Base-by-base conservation (phyloP, 2,797 vertebrate species). In the Neosilurus hyrtlii region DNA sequence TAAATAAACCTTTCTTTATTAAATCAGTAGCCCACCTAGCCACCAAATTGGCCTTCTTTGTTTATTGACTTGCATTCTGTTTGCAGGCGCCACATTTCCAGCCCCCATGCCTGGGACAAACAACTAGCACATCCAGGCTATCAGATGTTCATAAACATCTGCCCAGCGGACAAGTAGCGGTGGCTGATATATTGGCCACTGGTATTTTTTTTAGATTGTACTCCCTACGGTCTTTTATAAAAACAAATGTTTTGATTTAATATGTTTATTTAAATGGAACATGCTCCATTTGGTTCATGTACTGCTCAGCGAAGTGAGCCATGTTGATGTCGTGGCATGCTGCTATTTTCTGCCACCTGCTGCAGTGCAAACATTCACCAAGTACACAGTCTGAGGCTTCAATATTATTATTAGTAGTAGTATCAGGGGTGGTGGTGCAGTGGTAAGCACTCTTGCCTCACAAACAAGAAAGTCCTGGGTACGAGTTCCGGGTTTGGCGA, bases 231-330 rank as follows among this genome's bases (percentile, higher is more conserved):
- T 18, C 35, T 61, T 62, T 49, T 56, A 62, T n/a, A 63, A 63
- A 2, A 49, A 63, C 37, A 65, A 51, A 63, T 16, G 1, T 24
- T 63, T 77, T 16, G 7, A 16, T 24, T 49, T 16, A 77, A 63
- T 78, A 51, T 63, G 59, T 63, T 63, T 78, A 59, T 63, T 51
- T 78, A 63, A 51, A 63, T 78, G 37, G 16, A 26, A 78, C 22
- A 78, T 26, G 37, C 75, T 78, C 35, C 35, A 51, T 77, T 77
- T 10, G n/a, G 35, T 51, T 51, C 57, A 16, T 26, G 24, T 63
- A 62, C 24, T 63, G 59, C 15, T 78, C 16, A 15, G 37, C 51
- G 75, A 51, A 63, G 59, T 63, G 59, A 49, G 18, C 37, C 75
- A 63, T 78, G 75, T 20, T 51, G 75, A 63, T 63, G 59, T 24